Base-by-base conservation (phyloP, 2,888 invertebrate genomes). In the Drosophila helvetica region DNA sequence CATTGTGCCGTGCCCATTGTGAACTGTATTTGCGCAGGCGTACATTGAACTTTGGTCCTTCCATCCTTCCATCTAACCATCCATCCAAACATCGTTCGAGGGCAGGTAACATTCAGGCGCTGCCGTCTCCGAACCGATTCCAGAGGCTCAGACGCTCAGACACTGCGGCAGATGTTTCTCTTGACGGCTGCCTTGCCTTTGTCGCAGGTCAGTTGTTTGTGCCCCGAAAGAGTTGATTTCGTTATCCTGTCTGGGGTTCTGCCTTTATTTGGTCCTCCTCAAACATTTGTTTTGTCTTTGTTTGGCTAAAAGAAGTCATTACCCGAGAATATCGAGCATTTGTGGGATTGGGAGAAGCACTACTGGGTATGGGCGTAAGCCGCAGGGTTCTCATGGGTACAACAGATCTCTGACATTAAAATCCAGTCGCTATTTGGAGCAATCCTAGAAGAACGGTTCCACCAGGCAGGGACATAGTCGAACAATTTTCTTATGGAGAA, bases 181-280 rank as follows among this genome's bases (percentile, higher is more conserved):
- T 22, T 50, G 38, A 38, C 38, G 38, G 38, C 38, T 12, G 22
- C 15, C 42, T 62, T 46, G 43, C 67, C 70, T 88, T 88, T 84
- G 84, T 86, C 88, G 84, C 88, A 84, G 84, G 84, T 84, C 88
- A 84, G 84, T 86, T 72, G 84, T 71, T 72, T 56, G 74, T 57
- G 71, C 57, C 60, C 5, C 30, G 53, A 73, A 54, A 57, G 70
- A 71, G 71, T 64, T 73, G 67, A 58, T 53, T 82, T 67, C 64
- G 62, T 63, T 72, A 73, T 85, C 74, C 75, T 62, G 58, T 65
- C 66, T 22, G 19, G 27, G 59, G 53, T 53, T 69, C 56, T 74
- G 57, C 38, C 38, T 38, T 38, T 38, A 38, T 61, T 66, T 69
- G 46, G 69, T 74, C 68, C 48, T 60, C 65, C 56, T 65, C 79